Evolutionary conservation across 2,888 invertebrate species (phyloP).

Genomic region (Mimas tiliae): DNA sequence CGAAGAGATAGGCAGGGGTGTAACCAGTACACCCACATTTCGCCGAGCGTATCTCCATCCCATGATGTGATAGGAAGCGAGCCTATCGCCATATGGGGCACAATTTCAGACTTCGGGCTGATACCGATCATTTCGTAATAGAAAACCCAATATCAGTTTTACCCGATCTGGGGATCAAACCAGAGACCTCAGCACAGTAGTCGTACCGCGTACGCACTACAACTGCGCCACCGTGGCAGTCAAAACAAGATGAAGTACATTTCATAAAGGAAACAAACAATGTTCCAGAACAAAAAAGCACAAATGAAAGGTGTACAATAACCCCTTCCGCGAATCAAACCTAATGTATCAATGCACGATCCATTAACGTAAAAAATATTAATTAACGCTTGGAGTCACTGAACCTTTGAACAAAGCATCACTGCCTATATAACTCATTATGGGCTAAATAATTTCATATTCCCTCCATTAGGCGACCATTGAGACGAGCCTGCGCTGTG

Average conservation of each 20-base stretch:
- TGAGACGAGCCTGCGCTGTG: constrained; percentile 64
- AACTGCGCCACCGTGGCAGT: too few species aligned
- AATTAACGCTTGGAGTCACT: constrained; percentile 48
- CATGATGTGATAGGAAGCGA: too few species aligned
- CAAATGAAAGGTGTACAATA: background rate
- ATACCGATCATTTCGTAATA: too few species aligned
- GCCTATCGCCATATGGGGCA: too few species aligned
- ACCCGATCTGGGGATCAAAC: too few species aligned
- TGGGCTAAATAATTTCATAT: constrained; percentile 76
- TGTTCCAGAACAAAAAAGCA: background rate
- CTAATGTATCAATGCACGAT: constrained; percentile 27
- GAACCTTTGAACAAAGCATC: constrained; percentile 68
- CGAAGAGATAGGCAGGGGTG: too few species aligned
- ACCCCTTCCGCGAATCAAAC: constrained; percentile 17
- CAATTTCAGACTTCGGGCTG: too few species aligned
- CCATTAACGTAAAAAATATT: constrained; percentile 50
- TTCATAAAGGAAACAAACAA: background rate
- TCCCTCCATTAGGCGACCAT: constrained; percentile 74
- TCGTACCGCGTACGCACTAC: too few species aligned
- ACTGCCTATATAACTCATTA: constrained; percentile 75
- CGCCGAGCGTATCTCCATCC: too few species aligned
- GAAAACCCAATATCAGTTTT: too few species aligned
- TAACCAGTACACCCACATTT: too few species aligned
- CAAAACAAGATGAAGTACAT: background rate
- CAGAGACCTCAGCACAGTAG: too few species aligned